These are phyloP conservation scores for Lithophane ornitopus DNA, from an alignment of 2,888 invertebrate genomes.

Conservation along the genomic window DNA sequence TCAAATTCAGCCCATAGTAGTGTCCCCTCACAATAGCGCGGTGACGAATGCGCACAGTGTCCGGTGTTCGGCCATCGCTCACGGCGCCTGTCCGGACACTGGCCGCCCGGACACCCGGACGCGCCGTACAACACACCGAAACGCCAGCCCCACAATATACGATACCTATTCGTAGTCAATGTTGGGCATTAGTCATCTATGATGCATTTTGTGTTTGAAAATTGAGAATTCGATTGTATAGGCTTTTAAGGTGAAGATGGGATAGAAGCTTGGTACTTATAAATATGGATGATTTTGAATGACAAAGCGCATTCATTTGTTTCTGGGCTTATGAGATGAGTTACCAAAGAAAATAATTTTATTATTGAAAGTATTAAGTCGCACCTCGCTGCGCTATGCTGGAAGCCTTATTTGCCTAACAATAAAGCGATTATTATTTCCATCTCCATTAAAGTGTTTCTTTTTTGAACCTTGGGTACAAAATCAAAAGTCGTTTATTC, in stretches of 20 bases:
- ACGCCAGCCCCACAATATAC: conserved; percentile 63
- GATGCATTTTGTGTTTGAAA: conserved; percentile 51
- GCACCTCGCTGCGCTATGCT: not conserved
- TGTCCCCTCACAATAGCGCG: conserved; percentile 58
- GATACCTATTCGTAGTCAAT: conserved; percentile 51
- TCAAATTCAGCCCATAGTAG: conserved; percentile 58
- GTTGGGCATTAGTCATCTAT: conserved; percentile 61
- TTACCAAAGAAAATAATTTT: not conserved
- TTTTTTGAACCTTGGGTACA: not conserved
- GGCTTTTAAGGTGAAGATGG: conserved; percentile 1
- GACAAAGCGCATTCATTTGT: not conserved
- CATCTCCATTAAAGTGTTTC: not conserved
- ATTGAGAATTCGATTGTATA: conserved; percentile 25
- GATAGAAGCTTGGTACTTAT: not conserved
- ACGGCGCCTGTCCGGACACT: conserved; percentile 63
- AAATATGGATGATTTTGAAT: not conserved
- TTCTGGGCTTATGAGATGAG: not conserved
- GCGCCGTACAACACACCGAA: conserved; percentile 67
- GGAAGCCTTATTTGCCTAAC: not conserved
- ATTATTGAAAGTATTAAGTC: not conserved
- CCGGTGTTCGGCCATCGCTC: conserved; percentile 75
- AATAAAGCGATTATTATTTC: not conserved
- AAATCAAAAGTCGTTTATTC: no score
- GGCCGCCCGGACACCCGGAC: conserved; percentile 63
- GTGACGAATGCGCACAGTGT: conserved; percentile 79